Conservation (phyloP, 1,140 invertebrate species). For the Camponotus pennsylvanicus region DNA sequence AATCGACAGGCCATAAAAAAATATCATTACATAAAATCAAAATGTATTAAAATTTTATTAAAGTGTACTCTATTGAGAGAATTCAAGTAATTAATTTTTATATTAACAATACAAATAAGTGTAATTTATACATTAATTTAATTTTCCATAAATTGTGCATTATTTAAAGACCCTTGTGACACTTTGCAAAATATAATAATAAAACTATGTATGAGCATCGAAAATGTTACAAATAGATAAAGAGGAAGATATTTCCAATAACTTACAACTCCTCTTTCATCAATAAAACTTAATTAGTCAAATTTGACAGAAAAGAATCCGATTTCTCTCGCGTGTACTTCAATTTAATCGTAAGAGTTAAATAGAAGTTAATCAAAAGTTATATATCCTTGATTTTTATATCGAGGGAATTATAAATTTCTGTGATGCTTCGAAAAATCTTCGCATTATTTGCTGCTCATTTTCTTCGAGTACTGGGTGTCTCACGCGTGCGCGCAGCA, state of each 20-base stretch:
- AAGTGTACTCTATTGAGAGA: too few relatives aligned
- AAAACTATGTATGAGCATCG: not conserved
- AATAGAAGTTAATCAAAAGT: not conserved
- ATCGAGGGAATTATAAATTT: constrained; percentile 23
- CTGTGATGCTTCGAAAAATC: not conserved
- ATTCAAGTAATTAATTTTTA: too few relatives aligned
- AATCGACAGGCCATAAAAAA: not conserved
- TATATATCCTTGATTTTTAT: constrained; percentile 4
- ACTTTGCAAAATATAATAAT: not conserved
- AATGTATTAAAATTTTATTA: too few relatives aligned
- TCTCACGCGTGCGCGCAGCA: constrained; percentile 61
- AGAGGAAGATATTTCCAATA: not conserved
- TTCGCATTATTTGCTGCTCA: constrained; percentile 14
- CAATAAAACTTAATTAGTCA: not conserved
- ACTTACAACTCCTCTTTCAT: not conserved
- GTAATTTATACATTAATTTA: too few relatives aligned
- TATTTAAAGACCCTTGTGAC: not conserved
- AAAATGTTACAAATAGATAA: not conserved
- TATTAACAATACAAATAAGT: too few relatives aligned
- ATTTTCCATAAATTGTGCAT: not conserved
- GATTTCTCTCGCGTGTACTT: not conserved
- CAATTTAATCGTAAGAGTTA: not conserved
- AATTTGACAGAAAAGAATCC: not conserved
- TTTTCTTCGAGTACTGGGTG: constrained; percentile 22
- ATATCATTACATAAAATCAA: not conserved